Evolutionary conservation across 2,888 invertebrate species (phyloP), one percentile per base, ranked within the genome.

Genomic region (Himalopsyche kuldschensis): DNA sequence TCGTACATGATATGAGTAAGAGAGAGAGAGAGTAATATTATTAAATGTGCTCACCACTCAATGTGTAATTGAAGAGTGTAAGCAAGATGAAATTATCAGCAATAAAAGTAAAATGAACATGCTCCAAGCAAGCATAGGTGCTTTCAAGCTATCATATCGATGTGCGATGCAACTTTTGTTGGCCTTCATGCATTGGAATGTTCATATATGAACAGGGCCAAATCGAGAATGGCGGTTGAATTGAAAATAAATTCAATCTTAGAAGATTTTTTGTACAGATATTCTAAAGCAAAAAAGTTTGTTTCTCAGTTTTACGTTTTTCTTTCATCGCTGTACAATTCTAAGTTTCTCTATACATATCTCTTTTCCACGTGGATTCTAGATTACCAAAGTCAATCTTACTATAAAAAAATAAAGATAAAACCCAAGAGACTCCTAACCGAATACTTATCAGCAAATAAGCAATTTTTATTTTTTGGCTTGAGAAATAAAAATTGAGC

Each of bases 21-120:
- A 48, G 10, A 20, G 20, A n/a, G 55, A 55, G 55, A 55, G 20
- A 55, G 24, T 55, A 55, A 55, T 55, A 20, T 55, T 55, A 20
- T 35, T 41, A 24, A 75, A 82, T 75, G 80, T 41, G 31, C 82
- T 69, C 78, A 78, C 55, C 31, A 55, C 32, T 17, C 31, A 24
- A 31, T 55, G 78, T 82, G 80, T 84, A 84, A 85, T 85, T 76
- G 84, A 83, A 76, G 82, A 79, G 85, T 83, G 82, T 78, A 80
- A 82, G 78, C 85, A 75, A 84, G 75, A 82, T 84, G 85, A 81
- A 85, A 85, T 85, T 85, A 85, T 84, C 85, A 79, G 84, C 85
- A 85, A 85, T 85, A 85, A 85, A 85, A 85, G 76, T 81, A 82
- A 85, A 82, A 82, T 35, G 84, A 81, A 84, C 84, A 84, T 69